Evolutionary conservation across 2,113 vertebrate genomes (phyloP).

Genomic region (Oenanthe oenanthe): DNA sequence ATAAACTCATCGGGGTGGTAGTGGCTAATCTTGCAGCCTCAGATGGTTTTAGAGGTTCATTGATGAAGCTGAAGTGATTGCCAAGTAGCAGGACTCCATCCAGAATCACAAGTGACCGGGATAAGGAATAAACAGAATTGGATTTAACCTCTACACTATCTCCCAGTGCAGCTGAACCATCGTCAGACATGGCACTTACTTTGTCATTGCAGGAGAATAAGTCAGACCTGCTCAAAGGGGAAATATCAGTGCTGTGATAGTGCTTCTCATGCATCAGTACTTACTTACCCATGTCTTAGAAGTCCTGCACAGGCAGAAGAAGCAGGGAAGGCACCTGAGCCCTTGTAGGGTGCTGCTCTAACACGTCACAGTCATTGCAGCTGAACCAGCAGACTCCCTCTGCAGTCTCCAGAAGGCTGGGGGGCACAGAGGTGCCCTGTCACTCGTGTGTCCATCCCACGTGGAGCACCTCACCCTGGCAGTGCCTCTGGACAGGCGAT

Average conservation of each 20-base stretch:
- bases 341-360: not conserved
- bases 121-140: not conserved
- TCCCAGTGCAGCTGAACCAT: not conserved
- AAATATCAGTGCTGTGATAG: not conserved
- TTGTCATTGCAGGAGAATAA: not conserved
- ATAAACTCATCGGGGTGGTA: not conserved
- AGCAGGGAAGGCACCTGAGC: not conserved
- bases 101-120: not conserved
- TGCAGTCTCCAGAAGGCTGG: not conserved
- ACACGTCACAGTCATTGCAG: fast-evolving
- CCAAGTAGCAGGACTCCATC: not conserved
- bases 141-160: not conserved
- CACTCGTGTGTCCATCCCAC: not conserved
- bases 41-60: slow-evolving; percentile 5
- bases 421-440: not conserved
- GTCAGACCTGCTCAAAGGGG: not conserved
- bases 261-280: not conserved
- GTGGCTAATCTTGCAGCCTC: slow-evolving; percentile 6
- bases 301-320: not conserved
- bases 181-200: not conserved
- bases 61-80: slow-evolving; percentile 7
- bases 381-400: not conserved
- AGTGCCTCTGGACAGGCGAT: not conserved
- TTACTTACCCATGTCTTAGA: not conserved
- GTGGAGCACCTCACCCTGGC: not conserved